Percentiles rank a stretch among this genome's conserved stretches.
These are phyloP conservation scores for Pteronotus mesoamericanus DNA, from an alignment of 2,797 vertebrate genomes.

Conservation along the genomic window DNA sequence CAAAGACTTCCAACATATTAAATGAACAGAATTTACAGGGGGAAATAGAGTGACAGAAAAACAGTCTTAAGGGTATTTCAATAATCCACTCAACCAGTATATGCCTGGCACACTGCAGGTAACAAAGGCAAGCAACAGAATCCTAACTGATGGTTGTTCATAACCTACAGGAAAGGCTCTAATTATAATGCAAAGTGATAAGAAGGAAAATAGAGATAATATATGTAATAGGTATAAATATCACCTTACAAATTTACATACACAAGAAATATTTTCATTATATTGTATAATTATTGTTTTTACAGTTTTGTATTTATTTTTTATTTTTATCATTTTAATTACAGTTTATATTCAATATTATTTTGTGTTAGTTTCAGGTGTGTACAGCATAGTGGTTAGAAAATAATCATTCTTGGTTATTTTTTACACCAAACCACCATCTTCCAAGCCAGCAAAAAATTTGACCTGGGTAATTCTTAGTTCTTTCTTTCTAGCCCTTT, in stretches of 20 bases:
- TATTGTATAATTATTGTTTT: slow-evolving; percentile 1
- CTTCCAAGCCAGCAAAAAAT: not conserved
- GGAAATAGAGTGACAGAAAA: not conserved
- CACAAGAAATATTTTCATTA: not conserved
- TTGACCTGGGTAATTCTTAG: not conserved
- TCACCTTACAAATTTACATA: not conserved
- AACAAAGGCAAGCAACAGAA: slow-evolving; percentile 6
- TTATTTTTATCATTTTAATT: not conserved
- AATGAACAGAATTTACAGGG: not conserved
- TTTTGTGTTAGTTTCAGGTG: not conserved
- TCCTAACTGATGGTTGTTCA: not conserved
- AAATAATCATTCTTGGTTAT: not conserved
- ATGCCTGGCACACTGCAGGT: not conserved
- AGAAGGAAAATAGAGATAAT: not conserved
- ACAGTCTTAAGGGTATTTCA: not conserved
- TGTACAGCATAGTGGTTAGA: not conserved
- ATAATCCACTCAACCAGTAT: not conserved
- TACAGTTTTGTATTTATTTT: not conserved
- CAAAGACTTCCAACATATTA: not conserved
- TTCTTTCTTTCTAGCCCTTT: not conserved
- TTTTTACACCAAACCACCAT: not conserved
- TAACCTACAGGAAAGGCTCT: not conserved
- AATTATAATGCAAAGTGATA: not conserved
- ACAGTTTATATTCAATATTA: not conserved
- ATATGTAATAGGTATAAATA: not conserved